A percentile compares a stretch with the other conserved stretches of the same genome.
Evolutionary conservation across 2,113 vertebrate species (phyloP).

Genomic region (Cyprinodon variegatus): DNA sequence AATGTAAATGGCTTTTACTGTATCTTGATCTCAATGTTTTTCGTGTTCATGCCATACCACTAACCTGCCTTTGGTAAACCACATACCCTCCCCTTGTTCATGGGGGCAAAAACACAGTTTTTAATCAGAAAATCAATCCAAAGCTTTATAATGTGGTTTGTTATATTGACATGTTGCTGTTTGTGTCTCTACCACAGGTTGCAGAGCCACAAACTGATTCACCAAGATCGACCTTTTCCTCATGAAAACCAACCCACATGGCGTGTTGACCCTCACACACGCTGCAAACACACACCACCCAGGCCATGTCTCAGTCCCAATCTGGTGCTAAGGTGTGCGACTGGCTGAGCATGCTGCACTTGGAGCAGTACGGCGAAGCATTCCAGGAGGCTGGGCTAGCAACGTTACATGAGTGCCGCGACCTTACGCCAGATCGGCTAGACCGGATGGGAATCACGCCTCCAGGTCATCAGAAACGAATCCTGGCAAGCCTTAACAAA

Average conservation of each 20-base stretch:
- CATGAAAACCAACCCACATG: slow-evolving; percentile 12
- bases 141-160: not conserved
- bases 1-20: too few relatives aligned
- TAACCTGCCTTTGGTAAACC: not conserved
- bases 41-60: too few relatives aligned
- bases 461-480: slow-evolving; percentile 89
- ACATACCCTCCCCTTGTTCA: not conserved
- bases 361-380: slow-evolving; percentile 86
- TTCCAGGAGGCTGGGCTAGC: slow-evolving; percentile 79
- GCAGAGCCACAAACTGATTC: slow-evolving; percentile 40
- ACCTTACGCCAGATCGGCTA: slow-evolving; percentile 77
- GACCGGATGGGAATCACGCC: slow-evolving; percentile 83
- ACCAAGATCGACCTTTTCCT: slow-evolving; percentile 8
- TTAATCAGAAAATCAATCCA: not conserved
- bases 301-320: slow-evolving; percentile 70
- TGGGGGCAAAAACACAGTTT: not conserved
- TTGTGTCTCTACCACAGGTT: slow-evolving; percentile 50
- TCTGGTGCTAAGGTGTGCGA: slow-evolving; percentile 66
- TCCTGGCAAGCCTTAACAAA: slow-evolving; percentile 86
- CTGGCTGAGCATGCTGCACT: slow-evolving; percentile 86
- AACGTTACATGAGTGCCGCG: slow-evolving; percentile 79
- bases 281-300: not conserved
- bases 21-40: too few relatives aligned
- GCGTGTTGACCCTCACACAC: slow-evolving; percentile 7
- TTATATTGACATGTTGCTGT: not conserved